Base-by-base conservation (phyloP, 2,888 invertebrate genomes). In the Clusia tigrina region DNA sequence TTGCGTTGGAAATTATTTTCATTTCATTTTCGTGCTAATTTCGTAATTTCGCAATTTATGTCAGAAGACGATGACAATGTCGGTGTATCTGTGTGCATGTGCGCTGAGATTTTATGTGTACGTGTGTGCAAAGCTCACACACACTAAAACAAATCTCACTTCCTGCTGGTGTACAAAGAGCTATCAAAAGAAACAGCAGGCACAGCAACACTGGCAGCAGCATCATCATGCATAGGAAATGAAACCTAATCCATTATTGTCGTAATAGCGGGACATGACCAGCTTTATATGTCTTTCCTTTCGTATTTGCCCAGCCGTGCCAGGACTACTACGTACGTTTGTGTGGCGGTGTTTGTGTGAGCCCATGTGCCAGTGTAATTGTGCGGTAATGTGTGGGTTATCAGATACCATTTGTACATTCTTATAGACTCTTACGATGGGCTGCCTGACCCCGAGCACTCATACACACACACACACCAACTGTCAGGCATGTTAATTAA, bases 231-330 rank as follows among this genome's bases (percentile, higher is more conserved):
- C 42, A 42, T 17, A 42, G 42, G 42, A 42, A 42, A n/a, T 42
- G 42, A 42, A 42, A 42, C 42, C n/a, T 42, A 42, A 42, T 77
- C 77, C 77, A 77, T 77, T 76, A 76, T 77, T 77, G 42, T 75
- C 73, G 64, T 61, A 62, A 58, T 61, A 56, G 38, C 18, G 24
- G 37, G 32, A 38, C 18, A 24, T 25, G 25, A 23, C n/a, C 25
- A 9, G 37, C 18, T 24, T 22, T 46, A 20, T 51, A 52, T 24
- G 18, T 52, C 12, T 42, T 42, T 42, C 42, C 12, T 32, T 32
- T 32, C 6, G 32, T 32, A 32, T 32, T 32, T 32, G n/a, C 42
- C 10, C 42, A 42, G n/a, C n/a, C n/a, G n/a, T n/a, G n/a, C n/a
- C 42, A 42, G 42, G 6, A n/a, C 2, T 42, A 10, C 2, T 42